phyloP scores from a whole-genome alignment of 2,888 invertebrate species.

The Apamea crenata region DNA sequence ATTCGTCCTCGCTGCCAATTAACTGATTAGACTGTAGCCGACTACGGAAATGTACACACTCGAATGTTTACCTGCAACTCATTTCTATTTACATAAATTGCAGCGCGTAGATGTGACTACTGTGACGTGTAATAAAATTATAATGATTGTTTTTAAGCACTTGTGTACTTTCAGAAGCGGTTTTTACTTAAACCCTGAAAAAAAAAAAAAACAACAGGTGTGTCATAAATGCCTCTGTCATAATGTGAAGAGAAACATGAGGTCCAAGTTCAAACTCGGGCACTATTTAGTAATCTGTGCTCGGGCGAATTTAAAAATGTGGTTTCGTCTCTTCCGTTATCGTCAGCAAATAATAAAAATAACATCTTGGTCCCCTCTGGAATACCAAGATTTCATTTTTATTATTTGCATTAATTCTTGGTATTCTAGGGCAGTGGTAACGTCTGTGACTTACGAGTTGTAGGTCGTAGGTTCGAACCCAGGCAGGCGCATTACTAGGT shows the following conservation, averaged over 20 bases:
- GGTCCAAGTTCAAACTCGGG: background rate
- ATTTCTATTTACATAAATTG: background rate
- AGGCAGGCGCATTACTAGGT: too few relatives aligned
- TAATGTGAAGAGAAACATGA: background rate
- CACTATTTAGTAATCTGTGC: too few relatives aligned
- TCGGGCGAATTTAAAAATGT: background rate
- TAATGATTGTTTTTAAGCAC: background rate
- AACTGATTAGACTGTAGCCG: background rate
- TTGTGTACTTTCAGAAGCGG: background rate
- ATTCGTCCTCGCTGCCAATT: slow-evolving; percentile 45
- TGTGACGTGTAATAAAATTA: background rate
- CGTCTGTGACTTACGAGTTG: too few relatives aligned
- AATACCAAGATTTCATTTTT: too few relatives aligned
- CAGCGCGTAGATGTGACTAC: background rate
- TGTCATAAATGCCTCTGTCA: background rate
- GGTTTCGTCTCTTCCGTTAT: background rate
- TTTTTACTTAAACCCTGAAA: background rate
- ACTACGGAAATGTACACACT: slow-evolving; percentile 4
- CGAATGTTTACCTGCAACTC: background rate
- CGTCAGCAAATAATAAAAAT: background rate
- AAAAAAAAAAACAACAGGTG: background rate
- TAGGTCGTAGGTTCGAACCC: too few relatives aligned
- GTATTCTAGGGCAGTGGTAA: too few relatives aligned
- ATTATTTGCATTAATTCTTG: too few relatives aligned
- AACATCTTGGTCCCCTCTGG: background rate